Evolutionary conservation across 2,888 invertebrate genomes (phyloP), one percentile per base, ranked within the genome.

Genomic region (Polyommatus icarus): DNA sequence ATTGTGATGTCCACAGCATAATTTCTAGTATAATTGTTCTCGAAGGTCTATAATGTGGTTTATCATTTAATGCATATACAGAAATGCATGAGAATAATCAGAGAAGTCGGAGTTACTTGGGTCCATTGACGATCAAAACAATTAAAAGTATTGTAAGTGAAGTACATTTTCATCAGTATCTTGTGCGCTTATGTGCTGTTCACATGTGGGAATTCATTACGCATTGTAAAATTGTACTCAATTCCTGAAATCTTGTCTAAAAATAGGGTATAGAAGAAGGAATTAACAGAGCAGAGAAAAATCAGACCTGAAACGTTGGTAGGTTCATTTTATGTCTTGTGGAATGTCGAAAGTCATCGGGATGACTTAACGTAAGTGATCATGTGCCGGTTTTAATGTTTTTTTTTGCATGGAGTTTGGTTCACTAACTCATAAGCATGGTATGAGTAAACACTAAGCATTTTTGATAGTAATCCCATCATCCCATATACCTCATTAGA

Each of bases 1-100:
- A 84, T 87, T 90, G 93, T 92, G 89, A 89, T 88, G 92, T 93
- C 91, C 87, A 82, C 84, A 83, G 82, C 86, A 87, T 86, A 84
- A 84, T 84, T 85, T 73, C 72, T 73, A 59, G 40, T 77, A 57
- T 77, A 40, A 72, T 73, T 73, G 57, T 77, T 36, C 5, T 72
- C 29, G 40, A 77, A 77, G 71, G 72, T 77, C 36, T 46, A 77
- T 72, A 73, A 77, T 72, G 57, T 71, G 72, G 73, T 40, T 59
- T 50, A 75, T 75, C 36, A 72, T 72, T 72, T 75, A 18, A 75
- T 54, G 75, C 54, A 75, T 75, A 75, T 50, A 29, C 57, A 77
- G 29, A 77, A 72, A 59, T 57, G 54, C 59, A 57, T 73, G 36
- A 76, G 50, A 76, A 76, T 67, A 40, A 57, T 71, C 36, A 54